Base-by-base conservation (phyloP, 2,888 invertebrate species). In the Ophion slaviceki region DNA sequence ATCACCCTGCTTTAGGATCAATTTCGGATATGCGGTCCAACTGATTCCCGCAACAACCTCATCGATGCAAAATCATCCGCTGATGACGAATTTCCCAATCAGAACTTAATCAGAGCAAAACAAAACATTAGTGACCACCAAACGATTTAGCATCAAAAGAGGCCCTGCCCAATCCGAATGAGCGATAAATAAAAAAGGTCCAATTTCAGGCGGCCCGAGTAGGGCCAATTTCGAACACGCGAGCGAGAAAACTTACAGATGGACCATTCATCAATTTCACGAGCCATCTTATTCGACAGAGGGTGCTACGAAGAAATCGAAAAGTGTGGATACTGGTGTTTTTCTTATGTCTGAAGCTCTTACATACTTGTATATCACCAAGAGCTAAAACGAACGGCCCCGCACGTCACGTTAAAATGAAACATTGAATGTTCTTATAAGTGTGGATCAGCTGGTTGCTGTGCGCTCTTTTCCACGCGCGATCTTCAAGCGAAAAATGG, bases 401-500 rank as follows among this genome's bases (percentile, higher is more conserved):
- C 40, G 74, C 64, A 66, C 70, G 24, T n/a, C 11, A 11, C 6
- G 68, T 79, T 61, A 68, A 64, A 47, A 74, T 80, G 68, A 79
- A 75, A 74, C 74, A 68, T 74, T 79, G 70, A 79, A 61, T 47
- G 47, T 53, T 24, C 20, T 36, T 17, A 53, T n/a, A 67, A 78
- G 57, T 59, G 62, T 40, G n/a, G 61, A 59, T 68, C 79, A 83
- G 67, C 79, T 79, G 83, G 74, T 83, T 83, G 57, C 53, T 70
- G 32, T 70, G 68, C 74, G 61, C 47, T 47, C 68, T 7, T 74
- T 24, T 82, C 20, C 20, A 32, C 59, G 57, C 72, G 28, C 77
- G 11, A 47, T 62, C 53, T 64, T 28, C 3, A 11, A 40, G 20
- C 36, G 61, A 14, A 20, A 40, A 53, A 14, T 11, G 28, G 10